Percentiles rank a stretch among this genome's conserved stretches.
phyloP scores from a whole-genome alignment of 2,113 vertebrate species.

The Cisticola juncidis region DNA sequence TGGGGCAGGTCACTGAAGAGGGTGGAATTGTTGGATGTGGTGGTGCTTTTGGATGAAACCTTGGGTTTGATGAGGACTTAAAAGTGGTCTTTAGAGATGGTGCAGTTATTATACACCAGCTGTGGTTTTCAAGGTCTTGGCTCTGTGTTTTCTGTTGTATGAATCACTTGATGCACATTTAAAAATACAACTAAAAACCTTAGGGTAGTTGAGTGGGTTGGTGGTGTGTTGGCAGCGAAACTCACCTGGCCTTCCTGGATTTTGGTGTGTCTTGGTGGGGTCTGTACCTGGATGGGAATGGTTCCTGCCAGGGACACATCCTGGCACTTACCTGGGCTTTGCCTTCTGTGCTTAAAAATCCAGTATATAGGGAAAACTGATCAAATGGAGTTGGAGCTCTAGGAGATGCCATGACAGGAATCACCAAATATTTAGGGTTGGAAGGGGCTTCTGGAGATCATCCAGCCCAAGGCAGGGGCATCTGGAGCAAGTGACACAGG shows the following conservation, averaged over 20 bases:
- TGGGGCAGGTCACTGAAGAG: background rate
- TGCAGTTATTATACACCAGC: background rate
- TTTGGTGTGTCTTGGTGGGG: background rate
- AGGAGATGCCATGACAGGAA: background rate
- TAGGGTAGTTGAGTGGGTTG: rapidly evolving
- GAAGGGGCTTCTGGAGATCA: background rate
- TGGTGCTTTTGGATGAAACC: background rate
- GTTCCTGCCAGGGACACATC: background rate
- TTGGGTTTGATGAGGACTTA: background rate
- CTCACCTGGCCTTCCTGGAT: background rate
- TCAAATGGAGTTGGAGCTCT: background rate
- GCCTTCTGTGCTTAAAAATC: background rate
- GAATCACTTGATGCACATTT: background rate
- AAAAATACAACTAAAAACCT: background rate
- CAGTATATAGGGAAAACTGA: background rate
- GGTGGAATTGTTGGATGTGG: background rate
- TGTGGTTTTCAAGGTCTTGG: background rate
- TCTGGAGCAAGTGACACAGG: background rate
- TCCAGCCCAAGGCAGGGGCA: background rate
- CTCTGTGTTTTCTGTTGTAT: background rate
- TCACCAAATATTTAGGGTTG: background rate
- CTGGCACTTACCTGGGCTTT: background rate
- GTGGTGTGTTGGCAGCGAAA: background rate
- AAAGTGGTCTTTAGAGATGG: background rate
- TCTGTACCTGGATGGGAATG: background rate